Conservation (phyloP, 1,140 invertebrate genomes). For the Calliopsis andreniformis region DNA sequence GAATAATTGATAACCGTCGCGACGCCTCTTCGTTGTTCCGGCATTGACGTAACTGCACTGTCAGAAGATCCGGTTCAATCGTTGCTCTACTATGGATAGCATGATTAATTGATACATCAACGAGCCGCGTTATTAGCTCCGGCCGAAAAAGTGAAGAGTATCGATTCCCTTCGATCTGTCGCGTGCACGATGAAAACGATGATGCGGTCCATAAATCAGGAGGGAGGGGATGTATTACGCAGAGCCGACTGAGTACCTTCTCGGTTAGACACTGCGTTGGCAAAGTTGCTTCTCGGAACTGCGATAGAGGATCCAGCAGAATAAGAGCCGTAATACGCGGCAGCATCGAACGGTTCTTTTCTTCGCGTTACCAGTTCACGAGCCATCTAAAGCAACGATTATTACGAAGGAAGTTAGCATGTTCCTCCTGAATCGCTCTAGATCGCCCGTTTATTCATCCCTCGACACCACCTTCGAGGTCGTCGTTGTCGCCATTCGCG, state of each 20-base stretch:
- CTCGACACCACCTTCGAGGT: background rate
- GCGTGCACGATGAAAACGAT: background rate
- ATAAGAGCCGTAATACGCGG: background rate
- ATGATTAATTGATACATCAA: constrained; percentile 29
- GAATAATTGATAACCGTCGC: constrained; percentile 66
- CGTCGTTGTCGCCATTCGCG: background rate
- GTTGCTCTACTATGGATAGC: background rate
- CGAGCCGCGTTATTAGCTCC: background rate
- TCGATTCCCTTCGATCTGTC: background rate
- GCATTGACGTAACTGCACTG: constrained; percentile 16
- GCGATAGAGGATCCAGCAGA: too few relatives aligned
- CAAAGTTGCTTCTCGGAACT: background rate
- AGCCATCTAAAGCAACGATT: constrained; percentile 52
- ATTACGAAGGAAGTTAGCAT: constrained; percentile 21
- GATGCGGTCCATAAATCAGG: background rate
- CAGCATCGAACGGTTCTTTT: background rate
- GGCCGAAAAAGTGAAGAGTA: background rate
- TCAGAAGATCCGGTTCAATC: constrained; percentile 19
- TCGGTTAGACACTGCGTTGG: background rate
- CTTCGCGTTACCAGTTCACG: constrained; percentile 9
- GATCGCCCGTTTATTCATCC: constrained; percentile 24
- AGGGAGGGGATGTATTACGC: background rate
- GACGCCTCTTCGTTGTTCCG: constrained; percentile 11
- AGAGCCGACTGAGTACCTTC: background rate
- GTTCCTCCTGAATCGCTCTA: background rate